phyloP scores from a whole-genome alignment of 2,113 vertebrate genomes.

The Arenaria interpres region DNA sequence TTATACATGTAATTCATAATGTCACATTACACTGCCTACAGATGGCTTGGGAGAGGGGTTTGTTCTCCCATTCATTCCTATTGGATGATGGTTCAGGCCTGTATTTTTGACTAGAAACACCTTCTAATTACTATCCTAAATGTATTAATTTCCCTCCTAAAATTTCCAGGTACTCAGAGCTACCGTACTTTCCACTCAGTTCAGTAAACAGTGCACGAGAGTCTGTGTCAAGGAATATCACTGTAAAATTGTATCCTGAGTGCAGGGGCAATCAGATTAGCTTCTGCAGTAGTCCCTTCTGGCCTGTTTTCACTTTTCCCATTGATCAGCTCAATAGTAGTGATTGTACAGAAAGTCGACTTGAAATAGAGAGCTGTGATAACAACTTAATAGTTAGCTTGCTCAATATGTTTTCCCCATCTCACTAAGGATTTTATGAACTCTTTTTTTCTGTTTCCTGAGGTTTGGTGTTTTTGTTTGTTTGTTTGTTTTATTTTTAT shows the following conservation, averaged over 20 bases:
- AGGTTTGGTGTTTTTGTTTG: background rate
- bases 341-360: background rate
- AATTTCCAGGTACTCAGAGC: background rate
- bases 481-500: background rate
- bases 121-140: background rate
- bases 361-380: background rate
- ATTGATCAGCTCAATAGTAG: background rate
- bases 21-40: background rate
- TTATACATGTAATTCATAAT: background rate
- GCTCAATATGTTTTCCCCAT: background rate
- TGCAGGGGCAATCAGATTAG: background rate
- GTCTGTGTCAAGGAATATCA: background rate
- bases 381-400: background rate
- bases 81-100: background rate
- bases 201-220: background rate
- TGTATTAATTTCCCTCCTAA: background rate
- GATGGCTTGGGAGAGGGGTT: background rate
- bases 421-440: background rate
- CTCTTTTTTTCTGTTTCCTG: background rate
- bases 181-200: background rate
- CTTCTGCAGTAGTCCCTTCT: background rate
- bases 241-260: rapidly evolving
- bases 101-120: background rate
- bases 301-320: background rate
- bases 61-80: background rate